Percentiles rank a stretch among this genome's conserved stretches.
These are phyloP conservation scores for Arctocebus calabarensis DNA, from an alignment of 2,797 vertebrate genomes.

Conservation along the genomic window DNA sequence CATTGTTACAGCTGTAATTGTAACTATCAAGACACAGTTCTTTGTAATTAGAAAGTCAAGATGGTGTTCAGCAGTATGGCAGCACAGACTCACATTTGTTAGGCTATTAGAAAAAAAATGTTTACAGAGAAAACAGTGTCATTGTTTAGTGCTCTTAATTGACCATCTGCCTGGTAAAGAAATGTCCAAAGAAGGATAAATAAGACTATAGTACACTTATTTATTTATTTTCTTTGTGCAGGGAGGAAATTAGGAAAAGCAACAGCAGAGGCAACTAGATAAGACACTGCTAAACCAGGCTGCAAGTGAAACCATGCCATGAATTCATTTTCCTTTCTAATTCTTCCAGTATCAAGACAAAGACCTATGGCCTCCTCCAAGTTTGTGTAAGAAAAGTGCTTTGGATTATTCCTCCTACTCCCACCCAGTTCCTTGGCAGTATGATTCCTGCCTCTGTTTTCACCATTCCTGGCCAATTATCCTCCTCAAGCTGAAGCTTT, in stretches of 20 bases:
- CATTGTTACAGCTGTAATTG: constrained; percentile 92
- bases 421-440: neutral
- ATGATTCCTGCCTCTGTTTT: neutral
- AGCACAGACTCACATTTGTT: constrained; percentile 92
- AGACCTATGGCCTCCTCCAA: constrained; percentile 79
- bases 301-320: constrained; percentile 85
- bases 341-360: constrained; percentile 84
- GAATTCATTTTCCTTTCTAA: constrained; percentile 84
- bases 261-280: constrained; percentile 85
- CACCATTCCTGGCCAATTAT: neutral
- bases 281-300: constrained; percentile 86
- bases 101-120: constrained; percentile 92
- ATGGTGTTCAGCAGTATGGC: constrained; percentile 91
- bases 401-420: neutral
- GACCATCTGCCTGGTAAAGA: constrained; percentile 92
- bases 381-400: constrained; percentile 74
- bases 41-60: constrained; percentile 94
- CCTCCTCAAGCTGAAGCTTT: accelerated
- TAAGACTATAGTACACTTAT: constrained; percentile 88
- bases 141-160: constrained; percentile 93
- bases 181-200: constrained; percentile 92
- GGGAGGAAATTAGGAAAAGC: constrained; percentile 88
- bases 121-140: constrained; percentile 92
- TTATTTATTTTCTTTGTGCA: constrained; percentile 90
- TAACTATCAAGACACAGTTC: constrained; percentile 92